Evolutionary conservation across 1,140 invertebrate species (phyloP).

Genomic region (Caenorhabditis remanei): DNA sequence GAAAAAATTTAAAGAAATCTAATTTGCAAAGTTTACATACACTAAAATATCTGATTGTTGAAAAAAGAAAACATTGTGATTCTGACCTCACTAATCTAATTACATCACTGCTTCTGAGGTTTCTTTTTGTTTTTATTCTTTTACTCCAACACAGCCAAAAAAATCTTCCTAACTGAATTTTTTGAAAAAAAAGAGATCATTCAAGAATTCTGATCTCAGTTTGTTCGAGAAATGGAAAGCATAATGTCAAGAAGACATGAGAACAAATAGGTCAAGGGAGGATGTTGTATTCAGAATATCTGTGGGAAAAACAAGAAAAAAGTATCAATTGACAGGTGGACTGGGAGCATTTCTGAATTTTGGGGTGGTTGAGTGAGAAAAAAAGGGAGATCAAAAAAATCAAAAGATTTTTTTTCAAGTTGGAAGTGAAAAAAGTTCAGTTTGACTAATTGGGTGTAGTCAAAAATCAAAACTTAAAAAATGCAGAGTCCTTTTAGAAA

Average conservation of each 20-base stretch:
- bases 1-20: no score
- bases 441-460: no score
- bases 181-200: not conserved
- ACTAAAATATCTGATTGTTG: no score
- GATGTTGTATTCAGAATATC: slow-evolving; percentile 27
- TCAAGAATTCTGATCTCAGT: not conserved
- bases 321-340: slow-evolving; percentile 51
- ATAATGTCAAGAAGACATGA: not conserved
- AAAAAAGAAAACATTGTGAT: not conserved
- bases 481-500: no score
- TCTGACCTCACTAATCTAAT: slow-evolving; percentile 16
- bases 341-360: slow-evolving; percentile 8
- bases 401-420: not conserved
- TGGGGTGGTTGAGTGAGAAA: not conserved
- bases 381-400: not conserved
- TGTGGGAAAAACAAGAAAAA: slow-evolving; percentile 5
- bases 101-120: not conserved
- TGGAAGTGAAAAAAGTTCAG: not conserved
- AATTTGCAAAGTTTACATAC: no score
- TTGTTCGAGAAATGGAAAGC: not conserved
- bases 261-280: not conserved
- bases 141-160: no score
- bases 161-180: not conserved
- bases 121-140: not conserved
- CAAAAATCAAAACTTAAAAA: no score